Evolutionary conservation across 2,113 vertebrate species (phyloP).

Genomic region (Grantiella picta): DNA sequence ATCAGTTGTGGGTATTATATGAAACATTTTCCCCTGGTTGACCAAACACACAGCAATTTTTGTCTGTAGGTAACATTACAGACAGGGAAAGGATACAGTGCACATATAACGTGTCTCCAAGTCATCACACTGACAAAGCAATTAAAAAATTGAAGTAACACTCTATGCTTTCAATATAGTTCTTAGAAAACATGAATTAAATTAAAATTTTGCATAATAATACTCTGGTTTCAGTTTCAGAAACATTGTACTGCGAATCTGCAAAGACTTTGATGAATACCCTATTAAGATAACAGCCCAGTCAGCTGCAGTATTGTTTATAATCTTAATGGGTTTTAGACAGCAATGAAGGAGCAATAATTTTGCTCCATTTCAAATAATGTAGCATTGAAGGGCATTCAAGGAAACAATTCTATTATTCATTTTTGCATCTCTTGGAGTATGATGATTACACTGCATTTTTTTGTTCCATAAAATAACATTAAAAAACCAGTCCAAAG

Average conservation of each 20-base stretch:
- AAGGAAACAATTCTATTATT: slow-evolving; percentile 37
- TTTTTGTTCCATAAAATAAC: slow-evolving; percentile 15
- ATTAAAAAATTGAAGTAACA: slow-evolving; percentile 33
- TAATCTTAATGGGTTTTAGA: slow-evolving; percentile 60
- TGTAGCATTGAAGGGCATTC: slow-evolving; percentile 23
- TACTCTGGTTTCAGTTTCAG: slow-evolving; percentile 45
- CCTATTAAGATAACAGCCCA: slow-evolving; percentile 60
- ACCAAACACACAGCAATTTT: neutral
- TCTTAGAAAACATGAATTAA: slow-evolving; percentile 21
- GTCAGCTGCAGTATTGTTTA: slow-evolving; percentile 66
- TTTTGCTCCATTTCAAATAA: slow-evolving; percentile 54
- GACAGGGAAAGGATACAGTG: neutral
- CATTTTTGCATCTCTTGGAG: slow-evolving; percentile 20
- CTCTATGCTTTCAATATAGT: slow-evolving; percentile 1
- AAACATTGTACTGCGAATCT: slow-evolving; percentile 42
- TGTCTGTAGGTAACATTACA: neutral
- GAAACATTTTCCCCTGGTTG: neutral
- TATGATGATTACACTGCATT: slow-evolving; percentile 17
- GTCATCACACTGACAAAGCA: neutral
- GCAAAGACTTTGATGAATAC: slow-evolving; percentile 69
- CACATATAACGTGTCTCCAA: neutral
- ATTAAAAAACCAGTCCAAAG: neutral
- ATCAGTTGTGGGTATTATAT: neutral
- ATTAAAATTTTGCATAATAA: slow-evolving; percentile 55
- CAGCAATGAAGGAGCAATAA: slow-evolving; percentile 58